Evolutionary conservation across 2,113 vertebrate genomes (phyloP).

Genomic region (Etheostoma cragini): DNA sequence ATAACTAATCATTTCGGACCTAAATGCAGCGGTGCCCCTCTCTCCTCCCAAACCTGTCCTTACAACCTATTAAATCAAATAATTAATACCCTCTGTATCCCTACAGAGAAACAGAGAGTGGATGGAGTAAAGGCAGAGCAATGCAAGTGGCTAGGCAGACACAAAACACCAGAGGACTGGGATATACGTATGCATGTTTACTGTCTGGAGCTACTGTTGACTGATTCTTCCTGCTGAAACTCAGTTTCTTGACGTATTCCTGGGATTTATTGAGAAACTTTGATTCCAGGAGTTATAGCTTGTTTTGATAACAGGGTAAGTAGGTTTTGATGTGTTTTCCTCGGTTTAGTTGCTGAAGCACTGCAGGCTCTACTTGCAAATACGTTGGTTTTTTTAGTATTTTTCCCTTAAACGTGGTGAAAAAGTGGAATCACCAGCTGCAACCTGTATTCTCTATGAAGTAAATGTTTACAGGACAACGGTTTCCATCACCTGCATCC

Average conservation of each 20-base stretch:
- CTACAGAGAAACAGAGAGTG: too few species aligned
- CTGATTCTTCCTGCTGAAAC: constrained; percentile 1
- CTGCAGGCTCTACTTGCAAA: neutral
- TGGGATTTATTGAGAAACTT: constrained; percentile 3
- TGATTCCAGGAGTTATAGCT: neutral
- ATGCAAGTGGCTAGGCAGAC: constrained; percentile 25
- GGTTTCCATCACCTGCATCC: constrained; percentile 26
- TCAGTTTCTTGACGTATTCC: neutral
- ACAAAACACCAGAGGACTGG: constrained; percentile 17
- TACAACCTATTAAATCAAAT: too few species aligned
- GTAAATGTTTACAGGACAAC: neutral
- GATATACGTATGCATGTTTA: constrained; percentile 16
- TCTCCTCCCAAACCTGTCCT: too few species aligned
- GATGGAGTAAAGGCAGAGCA: constrained; percentile 52
- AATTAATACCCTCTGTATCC: too few species aligned
- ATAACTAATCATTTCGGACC: too few species aligned
- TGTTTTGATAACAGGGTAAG: constrained; percentile 41
- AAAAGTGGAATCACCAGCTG: neutral
- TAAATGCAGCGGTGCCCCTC: too few species aligned
- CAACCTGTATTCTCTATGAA: constrained; percentile 39
- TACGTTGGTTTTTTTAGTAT: fast-evolving
- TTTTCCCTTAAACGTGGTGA: neutral
- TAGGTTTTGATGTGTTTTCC: constrained; percentile 3
- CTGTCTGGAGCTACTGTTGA: neutral
- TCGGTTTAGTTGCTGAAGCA: neutral